Evolutionary conservation across 1,140 invertebrate genomes (phyloP), one percentile per base, ranked within the genome.

Genomic region (Cheumatopsyche charites): DNA sequence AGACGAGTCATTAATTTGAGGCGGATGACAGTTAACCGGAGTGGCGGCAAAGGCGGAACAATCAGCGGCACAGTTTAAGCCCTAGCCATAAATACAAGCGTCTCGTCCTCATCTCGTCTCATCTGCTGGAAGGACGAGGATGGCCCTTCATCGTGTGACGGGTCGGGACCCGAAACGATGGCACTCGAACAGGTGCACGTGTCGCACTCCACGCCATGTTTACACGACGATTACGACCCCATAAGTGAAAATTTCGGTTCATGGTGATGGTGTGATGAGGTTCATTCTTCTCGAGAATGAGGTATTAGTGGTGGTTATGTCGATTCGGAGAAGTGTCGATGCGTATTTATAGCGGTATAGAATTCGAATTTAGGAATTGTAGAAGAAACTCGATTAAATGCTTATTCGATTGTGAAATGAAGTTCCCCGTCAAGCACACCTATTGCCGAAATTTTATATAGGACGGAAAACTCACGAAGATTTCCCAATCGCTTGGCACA

Each of bases 111-210:
- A n/a, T n/a, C n/a, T n/a, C n/a, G n/a, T n/a, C n/a, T n/a, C n/a
- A n/a, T n/a, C n/a, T n/a, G n/a, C n/a, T n/a, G n/a, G n/a, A n/a
- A n/a, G n/a, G n/a, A 63, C 36, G 66, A 68, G 55, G 66, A 68
- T 68, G 49, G 63, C 63, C 21, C 63, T 67, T 29, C 47, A 68
- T n/a, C n/a, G 66, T 68, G 66, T 68, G 66, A 68, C 45, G 63
- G 63, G 43, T 67, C 43, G 49, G n/a, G 36, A 26, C 25, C 41
- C 36, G 66, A 9, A 68, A 68, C 66, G 66, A 68, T 68, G 66
- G 42, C 66, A 68, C 66, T 68, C 12, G 66, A 55, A 68, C 66
- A 68, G 66, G 66, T 68, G 66, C 49, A 68, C n/a, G 66, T 55
- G 66, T 68, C 66, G 42, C 63, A 15, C 43, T 36, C 29, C 29